Percentiles rank a stretch among this genome's conserved stretches.
Conservation (phyloP, 1,140 invertebrate species). For the Procambarus clarkii region DNA sequence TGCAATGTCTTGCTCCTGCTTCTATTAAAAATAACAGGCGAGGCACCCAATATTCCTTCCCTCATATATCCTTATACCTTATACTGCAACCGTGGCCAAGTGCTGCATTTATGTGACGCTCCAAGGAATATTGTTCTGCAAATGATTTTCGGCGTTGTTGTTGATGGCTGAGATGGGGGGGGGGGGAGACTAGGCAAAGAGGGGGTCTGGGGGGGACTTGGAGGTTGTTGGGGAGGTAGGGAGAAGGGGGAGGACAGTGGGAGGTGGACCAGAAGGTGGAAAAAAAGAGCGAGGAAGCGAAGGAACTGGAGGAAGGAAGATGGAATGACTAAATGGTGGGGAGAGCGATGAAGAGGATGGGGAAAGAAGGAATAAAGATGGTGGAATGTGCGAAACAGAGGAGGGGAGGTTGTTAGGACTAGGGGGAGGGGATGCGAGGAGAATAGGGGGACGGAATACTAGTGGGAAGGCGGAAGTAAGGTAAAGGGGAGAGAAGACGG, state of each 20-base stretch:
- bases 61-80: not conserved
- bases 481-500: too few relatives aligned
- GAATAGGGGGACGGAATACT: too few relatives aligned
- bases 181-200: too few relatives aligned
- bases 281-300: too few relatives aligned
- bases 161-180: not conserved
- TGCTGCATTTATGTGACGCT: not conserved
- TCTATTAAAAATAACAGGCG: too few relatives aligned
- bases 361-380: not conserved
- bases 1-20: not conserved
- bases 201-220: too few relatives aligned
- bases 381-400: not conserved
- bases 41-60: not conserved
- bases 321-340: not conserved
- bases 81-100: not conserved
- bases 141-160: not conserved
- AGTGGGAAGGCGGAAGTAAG: too few relatives aligned
- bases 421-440: too few relatives aligned
- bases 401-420: not conserved
- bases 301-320: not conserved
- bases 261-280: not conserved
- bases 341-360: not conserved
- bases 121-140: not conserved
- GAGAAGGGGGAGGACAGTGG: not conserved
- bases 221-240: not conserved